Base-by-base conservation (phyloP, 2,113 vertebrate genomes). In the Cygnus atratus region DNA sequence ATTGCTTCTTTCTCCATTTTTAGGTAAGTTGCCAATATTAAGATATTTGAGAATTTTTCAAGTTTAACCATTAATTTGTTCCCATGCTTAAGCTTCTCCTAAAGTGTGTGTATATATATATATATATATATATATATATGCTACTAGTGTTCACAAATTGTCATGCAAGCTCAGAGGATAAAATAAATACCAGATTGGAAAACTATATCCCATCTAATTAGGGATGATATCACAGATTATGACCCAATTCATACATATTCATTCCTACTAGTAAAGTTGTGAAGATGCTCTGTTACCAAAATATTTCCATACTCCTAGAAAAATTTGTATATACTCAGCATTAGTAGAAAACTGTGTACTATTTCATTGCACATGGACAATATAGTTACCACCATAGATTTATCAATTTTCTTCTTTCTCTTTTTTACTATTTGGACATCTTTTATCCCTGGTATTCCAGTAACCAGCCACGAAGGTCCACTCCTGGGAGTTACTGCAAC, bases 361-460 rank as follows among this genome's bases (percentile, higher is more conserved):
- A 35, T 54, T 83, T 55, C 16, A 41, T 73, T 63, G 48, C 9
- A 37, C 43, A 72, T 65, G 11, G 43, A 6, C 71, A 93, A 84
- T 22, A 1, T 6, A 63, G 35, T 96, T 96, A 97, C 97, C 96
- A 94, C 44, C 37, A 95, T 63, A 19, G 61, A 26, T 87, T 84
- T 92, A 52, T 84, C 63, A 31, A 5, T 59, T 74, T 61, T 95
- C 61, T 84, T 94, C 67, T 95, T 97, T 48, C 41, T 95, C 11
- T 6, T 5, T 82, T 76, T 97, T 81, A 9, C 21, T n/a, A 11
- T 9, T 0, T 2, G 63, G 5, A 35, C 0, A 76, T 96, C 87
- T 90, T 95, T 94, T 81, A 95, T 93, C 25, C 92, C 86, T 35
- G 96, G 93, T 77, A 95, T 82, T 63, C 94, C 93, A 11, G 41